Evolutionary conservation across 1,140 invertebrate species (phyloP).

Genomic region (Conopomorpha cramerella): DNA sequence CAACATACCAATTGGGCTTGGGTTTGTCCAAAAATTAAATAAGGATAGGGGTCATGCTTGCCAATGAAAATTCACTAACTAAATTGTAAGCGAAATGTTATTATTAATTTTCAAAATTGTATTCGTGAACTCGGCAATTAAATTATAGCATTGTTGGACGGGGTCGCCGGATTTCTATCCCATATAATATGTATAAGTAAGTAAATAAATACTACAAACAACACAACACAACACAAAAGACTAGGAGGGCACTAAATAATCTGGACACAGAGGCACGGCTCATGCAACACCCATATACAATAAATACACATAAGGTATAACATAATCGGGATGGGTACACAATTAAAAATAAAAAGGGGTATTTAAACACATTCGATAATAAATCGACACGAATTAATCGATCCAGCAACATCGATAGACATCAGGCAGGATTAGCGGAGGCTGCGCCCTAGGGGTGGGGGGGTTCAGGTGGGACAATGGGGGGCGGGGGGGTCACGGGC

Average conservation of each 20-base stretch:
- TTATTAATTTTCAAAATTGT: no score
- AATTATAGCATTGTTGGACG: no score
- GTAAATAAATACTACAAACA: no score
- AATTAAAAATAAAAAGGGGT: conserved; percentile 20
- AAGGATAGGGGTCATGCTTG: no score
- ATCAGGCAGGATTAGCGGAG: conserved; percentile 57
- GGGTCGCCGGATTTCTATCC: no score
- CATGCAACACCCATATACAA: conserved; percentile 50
- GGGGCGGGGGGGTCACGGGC: conserved; percentile 52
- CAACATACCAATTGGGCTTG: no score
- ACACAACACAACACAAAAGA: conserved; percentile 55
- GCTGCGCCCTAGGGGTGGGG: conserved; percentile 49
- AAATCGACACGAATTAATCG: conserved; percentile 25
- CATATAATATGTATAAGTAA: no score
- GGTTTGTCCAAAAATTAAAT: no score
- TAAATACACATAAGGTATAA: conserved; percentile 18
- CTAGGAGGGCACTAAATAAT: conserved; percentile 48
- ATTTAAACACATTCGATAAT: conserved; percentile 48
- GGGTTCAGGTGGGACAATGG: conserved; percentile 53
- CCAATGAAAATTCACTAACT: no score
- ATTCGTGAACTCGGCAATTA: no score
- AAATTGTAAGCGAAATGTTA: no score
- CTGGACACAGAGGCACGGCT: conserved; percentile 53
- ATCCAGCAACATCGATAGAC: conserved; percentile 56
- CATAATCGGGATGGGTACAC: conserved; percentile 17